These are phyloP conservation scores for Cotesia typhae DNA, from an alignment of 1,140 invertebrate species.

Conservation along the genomic window DNA sequence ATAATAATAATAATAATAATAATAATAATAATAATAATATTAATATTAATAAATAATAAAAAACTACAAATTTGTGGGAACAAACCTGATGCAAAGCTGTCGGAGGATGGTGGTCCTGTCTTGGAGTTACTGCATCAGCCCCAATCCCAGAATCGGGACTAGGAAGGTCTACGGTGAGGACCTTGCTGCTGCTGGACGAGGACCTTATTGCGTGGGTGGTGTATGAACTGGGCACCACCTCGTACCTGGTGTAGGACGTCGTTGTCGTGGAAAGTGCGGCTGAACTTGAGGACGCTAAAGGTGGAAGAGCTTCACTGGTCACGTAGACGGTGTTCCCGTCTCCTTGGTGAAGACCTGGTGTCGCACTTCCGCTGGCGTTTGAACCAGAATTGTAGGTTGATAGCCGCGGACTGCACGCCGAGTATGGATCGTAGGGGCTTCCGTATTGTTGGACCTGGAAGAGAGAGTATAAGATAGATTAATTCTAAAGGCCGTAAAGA, in stretches of 20 bases:
- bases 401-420: constrained; percentile 65
- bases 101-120: constrained; percentile 79
- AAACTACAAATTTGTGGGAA: constrained; percentile 32
- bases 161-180: constrained; percentile 88
- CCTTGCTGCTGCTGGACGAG: constrained; percentile 71
- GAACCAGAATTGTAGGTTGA: constrained; percentile 61
- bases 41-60: neutral
- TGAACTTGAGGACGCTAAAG: constrained; percentile 62
- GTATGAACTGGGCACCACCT: constrained; percentile 62
- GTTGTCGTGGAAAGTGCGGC: constrained; percentile 59
- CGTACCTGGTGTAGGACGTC: constrained; percentile 63
- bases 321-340: constrained; percentile 61
- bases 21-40: constrained; percentile 9
- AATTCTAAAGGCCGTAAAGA: no score
- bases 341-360: constrained; percentile 55
- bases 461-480: neutral
- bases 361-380: constrained; percentile 57
- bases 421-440: constrained; percentile 66
- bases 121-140: constrained; percentile 87
- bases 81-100: constrained; percentile 80
- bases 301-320: constrained; percentile 57
- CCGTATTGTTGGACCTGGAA: constrained; percentile 59
- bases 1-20: constrained; percentile 34
- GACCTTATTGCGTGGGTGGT: constrained; percentile 61
- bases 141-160: constrained; percentile 93